These are phyloP conservation scores for Limanda limanda DNA, from an alignment of 2,113 vertebrate genomes.

Conservation along the genomic window DNA sequence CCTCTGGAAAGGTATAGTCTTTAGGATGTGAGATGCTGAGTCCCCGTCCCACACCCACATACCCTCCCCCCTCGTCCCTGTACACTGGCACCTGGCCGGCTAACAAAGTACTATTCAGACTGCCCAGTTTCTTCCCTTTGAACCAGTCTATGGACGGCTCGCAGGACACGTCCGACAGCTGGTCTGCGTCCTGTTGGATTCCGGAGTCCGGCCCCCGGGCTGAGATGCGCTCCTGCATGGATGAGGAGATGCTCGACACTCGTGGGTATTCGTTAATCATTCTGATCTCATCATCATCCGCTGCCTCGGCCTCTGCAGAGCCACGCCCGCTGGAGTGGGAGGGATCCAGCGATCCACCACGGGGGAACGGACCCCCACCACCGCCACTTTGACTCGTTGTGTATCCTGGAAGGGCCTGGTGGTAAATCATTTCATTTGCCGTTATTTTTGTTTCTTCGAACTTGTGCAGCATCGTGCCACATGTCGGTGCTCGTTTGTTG, in stretches of 20 bases:
- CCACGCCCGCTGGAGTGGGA: conserved; percentile 97
- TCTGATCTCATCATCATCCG: conserved; percentile 96
- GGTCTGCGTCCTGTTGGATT: conserved; percentile 97
- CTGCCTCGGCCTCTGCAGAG: conserved; percentile 90
- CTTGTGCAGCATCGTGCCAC: conserved; percentile 88
- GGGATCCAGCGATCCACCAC: conserved; percentile 94
- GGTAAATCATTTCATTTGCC: conserved; percentile 90
- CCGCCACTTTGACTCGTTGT: conserved; percentile 72
- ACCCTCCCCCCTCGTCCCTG: conserved; percentile 88
- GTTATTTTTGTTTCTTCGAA: conserved; percentile 86
- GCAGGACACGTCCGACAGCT: conserved; percentile 95
- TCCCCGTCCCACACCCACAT: conserved; percentile 89
- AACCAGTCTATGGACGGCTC: conserved; percentile 96
- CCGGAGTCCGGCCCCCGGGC: conserved; percentile 95
- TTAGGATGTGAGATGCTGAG: conserved; percentile 89
- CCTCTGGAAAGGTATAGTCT: conserved; percentile 94
- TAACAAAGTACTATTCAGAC: conserved; percentile 85
- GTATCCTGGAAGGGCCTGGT: conserved; percentile 95
- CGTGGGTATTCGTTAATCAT: conserved; percentile 99
- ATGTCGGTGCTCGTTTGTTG: conserved; percentile 55
- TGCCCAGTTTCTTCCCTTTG: conserved; percentile 90
- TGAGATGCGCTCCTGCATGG: conserved; percentile 92
- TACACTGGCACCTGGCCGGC: conserved; percentile 89
- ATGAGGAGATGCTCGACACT: conserved; percentile 93
- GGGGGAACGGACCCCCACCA: conserved; percentile 84